Evolutionary conservation across 2,888 invertebrate species (phyloP), one percentile per base, ranked within the genome.

Genomic region (Acheta domesticus): DNA sequence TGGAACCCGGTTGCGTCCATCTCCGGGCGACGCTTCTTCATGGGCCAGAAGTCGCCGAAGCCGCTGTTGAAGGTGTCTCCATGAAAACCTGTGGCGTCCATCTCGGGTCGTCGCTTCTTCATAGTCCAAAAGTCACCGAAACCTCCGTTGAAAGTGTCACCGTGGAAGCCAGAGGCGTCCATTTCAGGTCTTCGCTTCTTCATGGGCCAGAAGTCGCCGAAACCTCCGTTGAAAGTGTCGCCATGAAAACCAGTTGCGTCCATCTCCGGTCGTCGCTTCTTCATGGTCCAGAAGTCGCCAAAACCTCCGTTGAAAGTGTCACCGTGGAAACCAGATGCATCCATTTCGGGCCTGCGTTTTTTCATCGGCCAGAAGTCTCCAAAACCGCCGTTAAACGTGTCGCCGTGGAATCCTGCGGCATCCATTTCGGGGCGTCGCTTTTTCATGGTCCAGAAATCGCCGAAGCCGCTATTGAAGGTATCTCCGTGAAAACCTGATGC

Each of bases 321-420:
- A 14, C 84, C 85, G 78, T 85, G 84, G 78, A 85, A 85, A 11
- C 85, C 85, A 2, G 82, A 81, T 2, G 84, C 83, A 2, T 82
- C 84, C 82, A 83, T 84, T 73, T 84, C 84, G 74, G 81, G 81
- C 23, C 78, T 76, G 11, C 81, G 50, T 73, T 80, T 80, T 80
- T 84, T 84, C 84, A 85, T 84, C 4, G 85, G 84, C 78, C 84
- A 84, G 80, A 86, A 85, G 75, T 85, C 84, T 12, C 85, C 85
- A 78, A 86, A 86, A 0, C 85, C 85, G 21, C 83, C 82, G 48
- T 83, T 83, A 76, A 86, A 86, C 1, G 85, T 85, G 79, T 86
- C 86, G 1, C 85, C 85, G 81, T 86, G 85, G 79, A 86, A 86
- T 4, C 85, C 86, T 48, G 83, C 82, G 3, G 84, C 83, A 77